Base-by-base conservation (phyloP, 1,140 invertebrate species). In the Diprion similis region DNA sequence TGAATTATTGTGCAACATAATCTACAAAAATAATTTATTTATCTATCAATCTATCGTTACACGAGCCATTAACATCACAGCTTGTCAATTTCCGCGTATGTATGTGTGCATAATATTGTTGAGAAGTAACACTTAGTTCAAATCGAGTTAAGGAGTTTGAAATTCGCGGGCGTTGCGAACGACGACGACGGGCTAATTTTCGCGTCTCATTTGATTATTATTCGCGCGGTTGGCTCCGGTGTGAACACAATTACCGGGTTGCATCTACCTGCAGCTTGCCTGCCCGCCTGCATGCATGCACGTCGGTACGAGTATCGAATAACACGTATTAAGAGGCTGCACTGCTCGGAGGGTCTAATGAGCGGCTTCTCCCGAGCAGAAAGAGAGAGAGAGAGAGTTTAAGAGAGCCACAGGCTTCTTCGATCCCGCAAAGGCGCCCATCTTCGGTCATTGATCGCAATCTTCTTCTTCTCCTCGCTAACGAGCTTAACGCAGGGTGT, bases 381-480 rank as follows among this genome's bases (percentile, higher is more conserved):
- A 37, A 37, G 24, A 37, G 24, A 24, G 24, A 24, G 24, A 37
- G 24, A 37, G 24, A 37, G 24, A 37, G 24, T 3, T 3, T 37
- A 37, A 68, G 37, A 13, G 18, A 13, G 13, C 66, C 13, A 18
- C 18, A 11, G 17, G 37, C 11, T 75, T 78, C 79, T 68, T 73
- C 83, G 82, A 37, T 37, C 24, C 24, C 79, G 82, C 80, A 75
- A 84, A 84, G 78, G 85, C 85, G 83, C 85, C 84, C 85, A 85
- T 85, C 84, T 85, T 86, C 84, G 85, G 83, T 85, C 84, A 86
- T 85, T 84, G 85, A 86, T 86, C 83, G 85, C 84, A 81, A 84
- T 85, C 83, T 81, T 59, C 80, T 75, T 74, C 80, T 80, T 85
- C 83, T 81, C 9, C 80, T 75, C 73, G 81, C 81, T 85, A 86